A percentile compares a stretch with the other conserved stretches of the same genome.
Conservation (phyloP, 2,797 vertebrate species). For the Macropus fuliginosus region DNA sequence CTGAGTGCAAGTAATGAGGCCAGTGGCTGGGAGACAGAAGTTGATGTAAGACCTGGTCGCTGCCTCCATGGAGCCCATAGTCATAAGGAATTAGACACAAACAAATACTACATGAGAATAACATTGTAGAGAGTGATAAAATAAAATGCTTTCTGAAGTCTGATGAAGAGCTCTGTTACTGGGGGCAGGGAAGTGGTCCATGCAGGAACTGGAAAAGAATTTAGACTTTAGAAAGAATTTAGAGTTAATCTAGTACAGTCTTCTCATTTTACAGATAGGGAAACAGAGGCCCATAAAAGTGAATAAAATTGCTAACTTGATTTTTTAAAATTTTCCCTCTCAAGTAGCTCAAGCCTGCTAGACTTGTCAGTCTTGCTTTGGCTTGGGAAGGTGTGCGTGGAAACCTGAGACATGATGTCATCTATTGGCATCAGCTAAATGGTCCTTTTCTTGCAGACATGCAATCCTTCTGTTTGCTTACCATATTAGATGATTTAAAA, state of each 20-base stretch:
- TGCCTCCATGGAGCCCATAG: neutral
- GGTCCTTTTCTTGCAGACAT: neutral
- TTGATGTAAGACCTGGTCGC: fast-evolving
- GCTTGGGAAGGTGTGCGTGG: neutral
- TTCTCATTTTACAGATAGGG: neutral
- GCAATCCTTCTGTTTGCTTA: neutral
- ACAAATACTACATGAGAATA: neutral
- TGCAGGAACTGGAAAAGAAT: neutral
- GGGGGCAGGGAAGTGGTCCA: neutral
- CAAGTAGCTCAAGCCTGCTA: neutral
- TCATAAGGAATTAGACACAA: neutral
- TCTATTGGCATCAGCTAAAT: neutral
- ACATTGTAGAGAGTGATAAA: neutral
- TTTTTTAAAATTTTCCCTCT: neutral
- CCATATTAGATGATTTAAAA: neutral
- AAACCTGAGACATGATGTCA: neutral
- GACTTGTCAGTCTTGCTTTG: neutral
- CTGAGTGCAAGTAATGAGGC: neutral
- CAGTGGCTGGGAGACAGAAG: neutral
- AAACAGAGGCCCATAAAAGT: neutral
- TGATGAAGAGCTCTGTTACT: neutral
- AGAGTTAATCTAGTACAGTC: neutral
- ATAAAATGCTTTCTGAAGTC: neutral
- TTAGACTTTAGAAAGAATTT: neutral
- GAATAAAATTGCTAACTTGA: neutral